Evolutionary conservation across 1,140 invertebrate genomes (phyloP), one percentile per base, ranked within the genome.

Genomic region (Teleogryllus occipitalis): DNA sequence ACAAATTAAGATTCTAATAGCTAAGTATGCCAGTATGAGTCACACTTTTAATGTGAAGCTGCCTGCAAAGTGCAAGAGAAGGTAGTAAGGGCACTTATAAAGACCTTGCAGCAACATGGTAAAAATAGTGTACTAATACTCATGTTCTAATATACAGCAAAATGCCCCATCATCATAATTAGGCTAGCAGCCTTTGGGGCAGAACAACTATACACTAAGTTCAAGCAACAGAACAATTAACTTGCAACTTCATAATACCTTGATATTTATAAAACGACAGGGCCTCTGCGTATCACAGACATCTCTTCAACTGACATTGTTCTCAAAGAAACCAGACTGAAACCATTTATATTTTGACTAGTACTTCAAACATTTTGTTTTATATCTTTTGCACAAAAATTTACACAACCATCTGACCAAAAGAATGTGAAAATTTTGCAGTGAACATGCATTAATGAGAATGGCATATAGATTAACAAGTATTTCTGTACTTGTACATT

Each of bases 21-120:
- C 54, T 65, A 14, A 65, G 18, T 14, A 10, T 18, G 18, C 54
- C 54, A 65, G 18, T 18, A 65, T 14, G 18, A 65, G 27, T 39
- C 27, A 39, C 27, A 39, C 27, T 39, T 39, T 39, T 0, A 65
- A 65, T 65, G 54, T 65, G 10, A 65, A 65, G 54, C 54, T 65
- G 54, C 18, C 54, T 65, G 54, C 54, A 65, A 65, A 14, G 54
- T 65, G 54, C 54, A 65, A 18, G 27, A 39, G 27, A 39, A 65
- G 54, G 54, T 65, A 18, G 54, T 65, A 65, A 65, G 54, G 54
- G 54, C 54, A 65, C 54, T 65, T 65, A 65, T 65, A 65, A 65
- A 65, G 54, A 65, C 54, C 54, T 65, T 65, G 54, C 54, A 65
- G 54, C 18, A 65, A 39, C 27, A 39, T 39, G 27, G 27, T 39